phyloP scores from a whole-genome alignment of 2,888 invertebrate species.

The Erebia epiphron region DNA sequence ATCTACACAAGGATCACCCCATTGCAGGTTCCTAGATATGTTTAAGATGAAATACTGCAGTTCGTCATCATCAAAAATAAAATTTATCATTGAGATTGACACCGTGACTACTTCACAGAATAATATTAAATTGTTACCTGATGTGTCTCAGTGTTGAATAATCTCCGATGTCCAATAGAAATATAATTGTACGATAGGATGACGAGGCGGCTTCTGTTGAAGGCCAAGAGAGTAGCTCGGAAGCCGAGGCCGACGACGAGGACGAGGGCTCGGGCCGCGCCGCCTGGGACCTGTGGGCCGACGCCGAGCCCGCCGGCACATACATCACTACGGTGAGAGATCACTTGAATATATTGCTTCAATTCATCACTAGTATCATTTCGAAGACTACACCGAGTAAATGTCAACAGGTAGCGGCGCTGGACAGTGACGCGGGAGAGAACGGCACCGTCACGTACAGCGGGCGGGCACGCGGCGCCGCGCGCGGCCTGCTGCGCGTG shows the following conservation, averaged over 20 bases:
- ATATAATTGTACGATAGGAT: constrained; percentile 41
- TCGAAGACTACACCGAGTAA: too few species aligned
- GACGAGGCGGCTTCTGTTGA: constrained; percentile 45
- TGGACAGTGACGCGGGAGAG: constrained; percentile 90
- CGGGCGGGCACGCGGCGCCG: constrained; percentile 85
- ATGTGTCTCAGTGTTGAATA: background rate
- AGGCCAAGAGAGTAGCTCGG: constrained; percentile 55
- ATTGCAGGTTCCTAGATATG: too few species aligned
- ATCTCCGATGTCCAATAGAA: background rate
- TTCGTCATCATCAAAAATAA: too few species aligned
- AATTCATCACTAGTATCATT: too few species aligned
- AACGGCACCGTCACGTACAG: constrained; percentile 94
- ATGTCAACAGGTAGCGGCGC: constrained; percentile 87
- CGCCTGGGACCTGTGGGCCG: constrained; percentile 55
- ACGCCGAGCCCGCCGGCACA: constrained; percentile 46
- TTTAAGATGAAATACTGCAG: background rate
- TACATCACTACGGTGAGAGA: constrained; percentile 60
- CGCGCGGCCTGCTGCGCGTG: constrained; percentile 91
- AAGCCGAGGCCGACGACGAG: constrained; percentile 57
- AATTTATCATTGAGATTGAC: too few species aligned
- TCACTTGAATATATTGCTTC: too few species aligned
- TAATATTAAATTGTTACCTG: too few species aligned
- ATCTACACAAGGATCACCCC: too few species aligned
- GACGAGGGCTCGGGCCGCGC: constrained; percentile 42
- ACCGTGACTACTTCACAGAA: too few species aligned